A percentile compares a stretch with the other conserved stretches of the same genome.
phyloP scores from a whole-genome alignment of 2,888 invertebrate genomes.

The Anoplius nigerrimus region DNA sequence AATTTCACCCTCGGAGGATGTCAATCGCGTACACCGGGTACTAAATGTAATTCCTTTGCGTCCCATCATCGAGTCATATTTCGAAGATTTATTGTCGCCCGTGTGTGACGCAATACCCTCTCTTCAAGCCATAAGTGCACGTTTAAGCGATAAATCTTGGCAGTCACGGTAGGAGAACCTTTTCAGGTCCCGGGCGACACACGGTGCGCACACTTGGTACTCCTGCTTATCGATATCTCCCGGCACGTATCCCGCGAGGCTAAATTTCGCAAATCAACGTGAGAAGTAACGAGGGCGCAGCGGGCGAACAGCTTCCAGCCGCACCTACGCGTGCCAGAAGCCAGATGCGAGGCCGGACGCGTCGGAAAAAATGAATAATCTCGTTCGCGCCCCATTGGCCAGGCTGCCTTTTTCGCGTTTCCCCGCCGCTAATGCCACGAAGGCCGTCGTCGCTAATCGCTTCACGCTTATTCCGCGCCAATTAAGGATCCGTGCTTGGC shows the following conservation, averaged over 20 bases:
- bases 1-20: constrained; percentile 24
- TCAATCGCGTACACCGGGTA: constrained; percentile 27
- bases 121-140: constrained; percentile 58
- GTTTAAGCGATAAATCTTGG: constrained; percentile 63
- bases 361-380: too few relatives aligned
- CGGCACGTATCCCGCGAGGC: constrained; percentile 15
- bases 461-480: constrained; percentile 31
- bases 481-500: constrained; percentile 49
- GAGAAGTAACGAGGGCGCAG: not conserved
- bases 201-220: constrained; percentile 40
- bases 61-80: constrained; percentile 57
- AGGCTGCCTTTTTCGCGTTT: constrained; percentile 14
- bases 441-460: not conserved
- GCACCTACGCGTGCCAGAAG: too few relatives aligned
- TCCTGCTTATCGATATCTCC: constrained; percentile 56
- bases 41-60: constrained; percentile 55
- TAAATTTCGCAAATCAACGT: constrained; percentile 1
- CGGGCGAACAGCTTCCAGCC: too few relatives aligned
- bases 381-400: too few relatives aligned
- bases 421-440: constrained; percentile 13
- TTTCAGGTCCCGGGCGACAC: constrained; percentile 56
- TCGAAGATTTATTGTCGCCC: constrained; percentile 57
- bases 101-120: constrained; percentile 60
- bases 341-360: too few relatives aligned
- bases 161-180: constrained; percentile 55